Conservation (phyloP, 2,888 invertebrate genomes). For the Atrina japonica region DNA sequence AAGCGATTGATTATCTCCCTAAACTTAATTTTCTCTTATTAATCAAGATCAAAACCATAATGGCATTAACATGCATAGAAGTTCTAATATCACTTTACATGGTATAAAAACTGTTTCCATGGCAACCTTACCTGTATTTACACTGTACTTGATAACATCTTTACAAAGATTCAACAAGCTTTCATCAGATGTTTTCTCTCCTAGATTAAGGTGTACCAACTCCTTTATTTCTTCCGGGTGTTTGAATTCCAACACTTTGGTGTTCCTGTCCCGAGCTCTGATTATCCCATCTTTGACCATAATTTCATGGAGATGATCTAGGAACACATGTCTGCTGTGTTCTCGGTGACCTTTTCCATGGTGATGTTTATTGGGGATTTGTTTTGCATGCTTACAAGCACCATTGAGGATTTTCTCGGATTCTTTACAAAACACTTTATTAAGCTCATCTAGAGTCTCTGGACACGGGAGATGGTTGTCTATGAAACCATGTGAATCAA, state of each 20-base stretch:
- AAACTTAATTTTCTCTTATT: too few relatives aligned
- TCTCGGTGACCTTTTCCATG: background rate
- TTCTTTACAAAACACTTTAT: too few relatives aligned
- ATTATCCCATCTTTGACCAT: conserved; percentile 23
- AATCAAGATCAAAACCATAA: too few relatives aligned
- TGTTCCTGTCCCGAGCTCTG: conserved; percentile 13
- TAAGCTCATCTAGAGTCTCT: too few relatives aligned
- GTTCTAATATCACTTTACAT: too few relatives aligned
- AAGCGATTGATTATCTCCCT: too few relatives aligned
- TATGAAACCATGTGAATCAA: too few relatives aligned
- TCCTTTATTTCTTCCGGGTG: conserved; percentile 25
- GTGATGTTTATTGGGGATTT: background rate
- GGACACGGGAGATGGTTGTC: too few relatives aligned
- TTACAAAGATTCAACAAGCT: conserved; percentile 85
- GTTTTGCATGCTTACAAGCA: background rate
- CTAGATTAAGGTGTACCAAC: conserved; percentile 15
- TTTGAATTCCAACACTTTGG: conserved; percentile 25
- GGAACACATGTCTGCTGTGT: conserved; percentile 4
- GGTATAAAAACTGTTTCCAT: too few relatives aligned
- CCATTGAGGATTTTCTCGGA: too few relatives aligned
- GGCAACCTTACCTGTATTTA: conserved; percentile 85
- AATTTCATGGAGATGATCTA: conserved; percentile 17
- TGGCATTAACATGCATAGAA: too few relatives aligned
- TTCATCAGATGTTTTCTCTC: conserved; percentile 81
- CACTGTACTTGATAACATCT: conserved; percentile 86